These are phyloP conservation scores for Chlorops oryzae DNA, from an alignment of 1,140 invertebrate genomes.

Conservation along the genomic window DNA sequence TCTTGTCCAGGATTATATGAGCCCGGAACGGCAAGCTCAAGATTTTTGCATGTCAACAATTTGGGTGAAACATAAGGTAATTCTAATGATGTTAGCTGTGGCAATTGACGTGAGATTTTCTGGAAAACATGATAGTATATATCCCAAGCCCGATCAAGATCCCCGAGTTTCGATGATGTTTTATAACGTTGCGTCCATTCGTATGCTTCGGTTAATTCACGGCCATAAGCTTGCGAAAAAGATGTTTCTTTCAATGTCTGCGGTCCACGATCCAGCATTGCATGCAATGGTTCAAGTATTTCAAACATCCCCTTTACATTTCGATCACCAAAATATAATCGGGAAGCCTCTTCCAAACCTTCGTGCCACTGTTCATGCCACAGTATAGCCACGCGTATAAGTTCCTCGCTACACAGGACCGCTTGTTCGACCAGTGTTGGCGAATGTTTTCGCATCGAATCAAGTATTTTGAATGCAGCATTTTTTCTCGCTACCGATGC, in stretches of 20 bases:
- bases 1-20: conserved; percentile 81
- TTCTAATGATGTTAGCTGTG: conserved; percentile 81
- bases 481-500: conserved; percentile 75
- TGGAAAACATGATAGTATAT: conserved; percentile 97
- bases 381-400: conserved; percentile 95
- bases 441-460: conserved; percentile 92
- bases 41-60: conserved; percentile 77
- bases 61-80: conserved; percentile 94
- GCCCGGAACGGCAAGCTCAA: conserved; percentile 92
- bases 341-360: conserved; percentile 93
- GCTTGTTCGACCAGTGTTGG: conserved; percentile 88
- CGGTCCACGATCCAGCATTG: conserved; percentile 87
- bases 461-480: conserved; percentile 92
- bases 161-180: conserved; percentile 75
- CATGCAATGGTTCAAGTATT: conserved; percentile 89
- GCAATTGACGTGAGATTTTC: conserved; percentile 88
- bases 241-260: conserved; percentile 95
- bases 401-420: conserved; percentile 89
- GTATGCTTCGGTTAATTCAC: conserved; percentile 87
- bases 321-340: conserved; percentile 92
- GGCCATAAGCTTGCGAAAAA: conserved; percentile 92
- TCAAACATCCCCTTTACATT: conserved; percentile 95
- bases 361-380: conserved; percentile 99
- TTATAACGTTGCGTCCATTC: conserved; percentile 91
- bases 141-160: conserved; percentile 98